Percentiles rank a stretch among this genome's conserved stretches.
phyloP scores from a whole-genome alignment of 2,888 invertebrate genomes.

The Clistopyga incitator region DNA sequence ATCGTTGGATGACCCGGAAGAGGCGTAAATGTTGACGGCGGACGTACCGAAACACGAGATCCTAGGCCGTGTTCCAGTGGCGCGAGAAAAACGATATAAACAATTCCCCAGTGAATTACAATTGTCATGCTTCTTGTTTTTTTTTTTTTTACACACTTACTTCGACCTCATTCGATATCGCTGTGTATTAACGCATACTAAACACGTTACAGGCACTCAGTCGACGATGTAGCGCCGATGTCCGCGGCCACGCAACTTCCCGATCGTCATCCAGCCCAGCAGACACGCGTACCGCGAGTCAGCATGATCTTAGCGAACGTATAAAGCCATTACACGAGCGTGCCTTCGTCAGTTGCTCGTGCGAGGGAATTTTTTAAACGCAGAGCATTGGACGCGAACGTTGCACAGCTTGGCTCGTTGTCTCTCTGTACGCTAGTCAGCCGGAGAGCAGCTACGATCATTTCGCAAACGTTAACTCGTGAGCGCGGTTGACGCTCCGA shows the following conservation, averaged over 20 bases:
- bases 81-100: slow-evolving; percentile 25
- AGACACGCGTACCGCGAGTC: background rate
- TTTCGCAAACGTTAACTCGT: slow-evolving; percentile 52
- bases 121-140: background rate
- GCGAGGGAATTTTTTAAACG: slow-evolving; percentile 42
- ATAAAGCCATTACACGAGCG: slow-evolving; percentile 13
- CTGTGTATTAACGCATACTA: slow-evolving; percentile 9
- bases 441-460: slow-evolving; percentile 23
- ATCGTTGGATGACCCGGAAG: slow-evolving; percentile 22
- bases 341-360: slow-evolving; percentile 8
- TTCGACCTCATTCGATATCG: slow-evolving; percentile 20
- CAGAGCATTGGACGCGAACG: slow-evolving; percentile 50
- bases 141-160: background rate
- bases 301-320: slow-evolving; percentile 22
- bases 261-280: slow-evolving; percentile 36
- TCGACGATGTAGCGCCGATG: background rate
- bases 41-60: slow-evolving; percentile 4
- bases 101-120: slow-evolving; percentile 7
- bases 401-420: background rate
- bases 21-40: slow-evolving; percentile 6
- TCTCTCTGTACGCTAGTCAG: slow-evolving; percentile 12
- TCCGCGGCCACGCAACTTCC: slow-evolving; percentile 22
- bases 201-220: background rate
- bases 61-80: background rate
- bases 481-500: slow-evolving; percentile 33